phyloP scores from a whole-genome alignment of 2,797 vertebrate genomes.

The Borostomias antarcticus region DNA sequence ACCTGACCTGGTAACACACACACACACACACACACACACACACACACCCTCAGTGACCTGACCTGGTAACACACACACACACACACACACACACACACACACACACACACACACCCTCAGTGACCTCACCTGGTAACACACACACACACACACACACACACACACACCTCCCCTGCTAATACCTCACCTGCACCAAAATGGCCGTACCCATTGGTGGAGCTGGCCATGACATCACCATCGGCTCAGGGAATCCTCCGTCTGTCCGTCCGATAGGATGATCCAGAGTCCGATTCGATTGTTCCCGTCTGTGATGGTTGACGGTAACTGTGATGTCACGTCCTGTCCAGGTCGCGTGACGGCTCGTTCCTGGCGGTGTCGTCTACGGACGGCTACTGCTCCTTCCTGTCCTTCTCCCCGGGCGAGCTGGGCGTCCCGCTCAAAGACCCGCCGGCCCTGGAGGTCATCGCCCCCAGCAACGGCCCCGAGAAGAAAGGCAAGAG shows the following conservation, averaged over 20 bases:
- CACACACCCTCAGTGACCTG: slow-evolving; percentile 97
- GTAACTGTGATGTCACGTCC: slow-evolving; percentile 21
- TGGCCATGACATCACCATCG: neutral
- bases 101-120: slow-evolving; percentile 1
- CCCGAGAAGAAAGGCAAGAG: slow-evolving; percentile 89
- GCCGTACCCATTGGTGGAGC: neutral
- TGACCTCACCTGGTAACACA: slow-evolving; percentile 4
- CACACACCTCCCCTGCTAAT: neutral
- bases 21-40: slow-evolving; percentile 65
- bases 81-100: neutral
- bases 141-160: neutral
- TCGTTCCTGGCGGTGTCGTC: slow-evolving; percentile 94
- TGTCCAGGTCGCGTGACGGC: slow-evolving; percentile 89
- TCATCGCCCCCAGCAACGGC: slow-evolving; percentile 69
- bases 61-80: slow-evolving; percentile 80
- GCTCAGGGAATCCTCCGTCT: no score
- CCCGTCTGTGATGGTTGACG: neutral
- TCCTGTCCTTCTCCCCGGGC: slow-evolving; percentile 88
- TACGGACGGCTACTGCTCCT: slow-evolving; percentile 97
- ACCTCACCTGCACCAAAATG: no score
- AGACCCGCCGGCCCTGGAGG: slow-evolving; percentile 83
- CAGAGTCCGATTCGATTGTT: neutral
- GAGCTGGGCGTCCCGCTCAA: slow-evolving; percentile 90
- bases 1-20: no score
- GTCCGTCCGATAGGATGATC: no score